Evolutionary conservation across 2,113 vertebrate species (phyloP).

Genomic region (Pluvianellus socialis): DNA sequence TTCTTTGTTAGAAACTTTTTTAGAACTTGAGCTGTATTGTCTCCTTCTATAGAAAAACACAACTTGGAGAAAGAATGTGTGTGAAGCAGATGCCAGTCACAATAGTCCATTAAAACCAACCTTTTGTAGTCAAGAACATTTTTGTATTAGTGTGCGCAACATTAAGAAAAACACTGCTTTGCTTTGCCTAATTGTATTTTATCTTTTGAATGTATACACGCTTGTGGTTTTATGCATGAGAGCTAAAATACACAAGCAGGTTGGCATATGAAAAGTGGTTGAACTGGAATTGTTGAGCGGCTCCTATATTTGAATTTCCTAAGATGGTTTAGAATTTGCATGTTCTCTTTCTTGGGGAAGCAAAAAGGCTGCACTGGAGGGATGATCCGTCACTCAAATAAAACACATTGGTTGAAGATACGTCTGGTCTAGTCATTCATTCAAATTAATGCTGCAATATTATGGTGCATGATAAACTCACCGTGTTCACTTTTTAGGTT

Average conservation of each 20-base stretch:
- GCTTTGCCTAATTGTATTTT: background rate
- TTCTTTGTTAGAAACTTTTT: background rate
- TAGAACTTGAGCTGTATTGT: background rate
- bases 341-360: background rate
- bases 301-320: background rate
- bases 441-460: background rate
- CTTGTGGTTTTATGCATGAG: background rate
- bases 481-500: background rate
- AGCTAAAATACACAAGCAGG: background rate
- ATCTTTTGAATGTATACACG: background rate
- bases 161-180: background rate
- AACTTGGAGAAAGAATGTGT: background rate
- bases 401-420: background rate
- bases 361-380: background rate
- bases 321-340: background rate
- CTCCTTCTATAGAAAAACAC: background rate
- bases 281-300: background rate
- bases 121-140: background rate
- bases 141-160: background rate
- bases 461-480: background rate
- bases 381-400: background rate
- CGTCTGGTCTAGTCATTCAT: background rate
- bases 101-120: background rate
- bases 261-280: background rate
- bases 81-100: background rate